Percentiles rank a stretch among this genome's conserved stretches.
Evolutionary conservation across 2,797 vertebrate genomes (phyloP).

Genomic region (Hippopotamyrus pictus): DNA sequence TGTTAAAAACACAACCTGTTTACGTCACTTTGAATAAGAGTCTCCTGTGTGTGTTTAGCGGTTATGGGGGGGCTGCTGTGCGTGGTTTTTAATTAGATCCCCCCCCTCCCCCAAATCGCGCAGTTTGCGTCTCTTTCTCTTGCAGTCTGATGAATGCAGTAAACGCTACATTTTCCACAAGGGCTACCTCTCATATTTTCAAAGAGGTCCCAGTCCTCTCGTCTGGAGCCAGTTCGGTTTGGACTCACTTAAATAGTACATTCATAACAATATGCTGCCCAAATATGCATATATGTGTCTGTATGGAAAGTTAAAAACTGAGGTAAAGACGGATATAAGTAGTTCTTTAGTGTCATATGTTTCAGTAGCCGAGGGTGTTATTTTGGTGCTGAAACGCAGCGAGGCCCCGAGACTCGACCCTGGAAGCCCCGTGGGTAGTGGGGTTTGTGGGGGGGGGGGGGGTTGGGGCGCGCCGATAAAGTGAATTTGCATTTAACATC

Average conservation of each 20-base stretch:
- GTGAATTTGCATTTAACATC: not conserved
- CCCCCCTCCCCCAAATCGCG: not conserved
- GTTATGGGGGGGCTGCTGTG: not conserved
- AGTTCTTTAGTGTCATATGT: not conserved
- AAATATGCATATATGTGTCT: not conserved
- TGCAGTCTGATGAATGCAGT: not conserved
- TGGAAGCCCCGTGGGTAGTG: not conserved
- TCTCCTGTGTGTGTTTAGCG: not conserved
- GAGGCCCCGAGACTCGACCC: not conserved
- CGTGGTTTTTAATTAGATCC: not conserved
- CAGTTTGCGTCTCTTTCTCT: not conserved
- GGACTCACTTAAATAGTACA: not conserved
- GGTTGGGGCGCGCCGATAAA: not conserved
- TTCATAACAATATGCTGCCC: not conserved
- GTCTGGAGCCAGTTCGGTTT: not conserved
- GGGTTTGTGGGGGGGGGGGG: not conserved
- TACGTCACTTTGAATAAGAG: not conserved
- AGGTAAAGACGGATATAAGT: not conserved
- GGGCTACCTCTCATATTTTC: not conserved
- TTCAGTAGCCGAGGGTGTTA: not conserved
- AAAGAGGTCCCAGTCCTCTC: not conserved
- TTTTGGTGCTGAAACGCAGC: not conserved
- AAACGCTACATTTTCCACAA: not conserved
- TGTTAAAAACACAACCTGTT: not conserved
- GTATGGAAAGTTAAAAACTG: not conserved